These are phyloP conservation scores for Mesopsocus fuscifrons DNA, from an alignment of 2,888 invertebrate species.

Conservation along the genomic window DNA sequence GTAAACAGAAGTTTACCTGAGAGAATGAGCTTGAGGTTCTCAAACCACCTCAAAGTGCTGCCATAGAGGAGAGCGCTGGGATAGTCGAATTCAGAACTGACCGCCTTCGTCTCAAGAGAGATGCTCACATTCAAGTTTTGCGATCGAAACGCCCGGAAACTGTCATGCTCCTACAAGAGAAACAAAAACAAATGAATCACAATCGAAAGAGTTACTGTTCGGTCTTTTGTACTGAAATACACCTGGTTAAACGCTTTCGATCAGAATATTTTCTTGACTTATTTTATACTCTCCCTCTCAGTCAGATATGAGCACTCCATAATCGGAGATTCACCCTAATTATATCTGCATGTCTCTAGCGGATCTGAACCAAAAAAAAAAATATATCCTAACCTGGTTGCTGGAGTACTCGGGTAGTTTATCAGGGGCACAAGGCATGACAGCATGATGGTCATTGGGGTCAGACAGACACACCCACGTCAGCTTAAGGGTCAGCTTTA, in stretches of 20 bases:
- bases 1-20: too few relatives aligned
- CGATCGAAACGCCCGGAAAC: conserved; percentile 85
- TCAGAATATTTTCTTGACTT: too few relatives aligned
- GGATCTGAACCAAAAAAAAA: conserved; percentile 32
- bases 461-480: conserved; percentile 86
- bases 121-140: conserved; percentile 63
- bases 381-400: too few relatives aligned
- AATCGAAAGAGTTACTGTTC: conserved; percentile 6
- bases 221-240: too few relatives aligned
- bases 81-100: conserved; percentile 32
- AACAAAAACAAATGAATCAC: conserved; percentile 10
- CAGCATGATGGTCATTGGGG: conserved; percentile 88
- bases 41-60: conserved; percentile 88
- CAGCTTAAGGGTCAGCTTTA: conserved; percentile 64
- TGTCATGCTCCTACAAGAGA: conserved; percentile 65
- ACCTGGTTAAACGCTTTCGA: too few relatives aligned
- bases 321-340: too few relatives aligned
- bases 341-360: too few relatives aligned
- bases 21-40: conserved; percentile 80
- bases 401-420: conserved; percentile 92
- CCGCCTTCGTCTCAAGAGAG: conserved; percentile 53
- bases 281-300: background rate
- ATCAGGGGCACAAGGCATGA: conserved; percentile 89
- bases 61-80: conserved; percentile 74
- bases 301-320: conserved; percentile 14